These are phyloP conservation scores for human (Homo sapiens) DNA, from an alignment of 2,113 vertebrate species.

Conservation along the genomic window GRCh38 chr1:18011501-18012000, in stretches of 20 bases:
- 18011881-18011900: not conserved
- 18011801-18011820: not conserved
- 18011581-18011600: not conserved
- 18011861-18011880: not conserved
- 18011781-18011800: not conserved
- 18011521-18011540: no score
- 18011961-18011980: not conserved
- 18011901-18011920: not conserved
- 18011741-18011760: not conserved
- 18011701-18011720: not conserved
- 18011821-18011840: not conserved
- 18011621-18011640: not conserved
- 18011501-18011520: no score
- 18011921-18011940: not conserved
- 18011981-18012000: not conserved
- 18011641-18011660: not conserved
- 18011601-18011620: not conserved
- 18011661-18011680: no score
- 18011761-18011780: not conserved
- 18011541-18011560: no score
- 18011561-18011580: not conserved
- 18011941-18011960: not conserved
- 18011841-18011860: not conserved
- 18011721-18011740: not conserved
- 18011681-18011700: not conserved